These are phyloP conservation scores for Aptenodytes forsteri DNA, from an alignment of 2,113 vertebrate species.

Conservation along the genomic window DNA sequence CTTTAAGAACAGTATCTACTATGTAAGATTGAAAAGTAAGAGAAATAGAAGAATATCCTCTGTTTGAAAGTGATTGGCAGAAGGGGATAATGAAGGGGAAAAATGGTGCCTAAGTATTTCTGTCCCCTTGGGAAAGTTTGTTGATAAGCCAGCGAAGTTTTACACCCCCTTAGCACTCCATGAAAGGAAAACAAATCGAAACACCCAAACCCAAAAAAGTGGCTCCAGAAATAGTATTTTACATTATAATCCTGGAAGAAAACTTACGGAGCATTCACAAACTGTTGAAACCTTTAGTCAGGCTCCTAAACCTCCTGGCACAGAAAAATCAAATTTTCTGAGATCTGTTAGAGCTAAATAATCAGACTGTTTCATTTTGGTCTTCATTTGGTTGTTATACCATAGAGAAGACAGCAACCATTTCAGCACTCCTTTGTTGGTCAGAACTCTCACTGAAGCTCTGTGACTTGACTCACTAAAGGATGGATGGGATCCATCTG, in stretches of 20 bases:
- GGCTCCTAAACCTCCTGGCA: not conserved
- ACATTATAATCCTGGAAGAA: not conserved
- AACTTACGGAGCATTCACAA: not conserved
- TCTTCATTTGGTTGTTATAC: not conserved
- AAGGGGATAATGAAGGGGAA: not conserved
- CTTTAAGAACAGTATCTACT: not conserved
- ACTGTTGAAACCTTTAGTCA: not conserved
- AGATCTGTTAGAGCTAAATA: not conserved
- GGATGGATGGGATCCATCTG: not conserved
- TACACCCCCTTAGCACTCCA: not conserved
- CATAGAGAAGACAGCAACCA: not conserved
- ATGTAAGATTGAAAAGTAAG: not conserved
- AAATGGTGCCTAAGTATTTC: not conserved
- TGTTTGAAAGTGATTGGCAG: not conserved
- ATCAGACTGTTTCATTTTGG: not conserved
- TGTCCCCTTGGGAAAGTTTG: not conserved
- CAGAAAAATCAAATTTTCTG: not conserved
- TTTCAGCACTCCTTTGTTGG: not conserved
- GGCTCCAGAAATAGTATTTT: not conserved
- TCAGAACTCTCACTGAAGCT: not conserved
- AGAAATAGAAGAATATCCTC: slow-evolving; percentile 7
- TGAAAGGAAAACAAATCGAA: not conserved
- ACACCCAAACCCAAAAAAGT: not conserved
- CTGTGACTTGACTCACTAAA: not conserved
- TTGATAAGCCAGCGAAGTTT: not conserved